These are phyloP conservation scores for Acanthacorydalis orientalis DNA, from an alignment of 2,888 invertebrate genomes.

Conservation along the genomic window DNA sequence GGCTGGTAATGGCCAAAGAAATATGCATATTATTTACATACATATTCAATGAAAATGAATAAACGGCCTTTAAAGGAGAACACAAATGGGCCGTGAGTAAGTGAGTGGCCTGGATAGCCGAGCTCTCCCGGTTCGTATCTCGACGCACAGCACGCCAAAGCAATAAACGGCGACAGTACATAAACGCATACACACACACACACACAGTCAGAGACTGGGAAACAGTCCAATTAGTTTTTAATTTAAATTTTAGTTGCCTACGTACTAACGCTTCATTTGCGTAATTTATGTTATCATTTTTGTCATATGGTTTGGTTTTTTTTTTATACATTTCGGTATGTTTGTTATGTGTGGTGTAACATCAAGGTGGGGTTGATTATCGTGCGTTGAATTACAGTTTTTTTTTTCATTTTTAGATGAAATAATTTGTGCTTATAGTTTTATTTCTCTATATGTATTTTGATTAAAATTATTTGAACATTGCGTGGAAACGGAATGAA, in stretches of 20 bases:
- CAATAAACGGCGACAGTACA: background rate
- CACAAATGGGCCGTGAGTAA: too few relatives aligned
- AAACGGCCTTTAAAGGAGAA: too few relatives aligned
- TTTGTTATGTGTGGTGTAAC: background rate
- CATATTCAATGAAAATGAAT: too few relatives aligned
- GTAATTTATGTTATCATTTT: conserved; percentile 3
- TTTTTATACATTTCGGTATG: background rate
- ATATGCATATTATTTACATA: too few relatives aligned
- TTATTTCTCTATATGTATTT: too few relatives aligned
- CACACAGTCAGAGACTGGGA: background rate
- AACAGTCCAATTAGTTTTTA: conserved; percentile 6
- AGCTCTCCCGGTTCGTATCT: too few relatives aligned
- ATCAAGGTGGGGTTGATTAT: background rate
- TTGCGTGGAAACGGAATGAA: background rate
- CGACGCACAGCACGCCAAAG: background rate
- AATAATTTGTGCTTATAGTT: too few relatives aligned
- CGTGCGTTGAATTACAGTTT: background rate
- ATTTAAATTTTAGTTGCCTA: conserved; percentile 5
- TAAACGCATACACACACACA: background rate
- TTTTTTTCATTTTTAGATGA: background rate
- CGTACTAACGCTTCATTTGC: conserved; percentile 5
- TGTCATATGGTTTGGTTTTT: background rate
- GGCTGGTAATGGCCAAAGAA: too few relatives aligned
- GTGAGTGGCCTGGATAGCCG: too few relatives aligned
- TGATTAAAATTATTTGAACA: background rate